Percentiles rank a stretch among this genome's conserved stretches.
Evolutionary conservation across 2,797 vertebrate species (phyloP).

Genomic region (Numenius phaeopus): DNA sequence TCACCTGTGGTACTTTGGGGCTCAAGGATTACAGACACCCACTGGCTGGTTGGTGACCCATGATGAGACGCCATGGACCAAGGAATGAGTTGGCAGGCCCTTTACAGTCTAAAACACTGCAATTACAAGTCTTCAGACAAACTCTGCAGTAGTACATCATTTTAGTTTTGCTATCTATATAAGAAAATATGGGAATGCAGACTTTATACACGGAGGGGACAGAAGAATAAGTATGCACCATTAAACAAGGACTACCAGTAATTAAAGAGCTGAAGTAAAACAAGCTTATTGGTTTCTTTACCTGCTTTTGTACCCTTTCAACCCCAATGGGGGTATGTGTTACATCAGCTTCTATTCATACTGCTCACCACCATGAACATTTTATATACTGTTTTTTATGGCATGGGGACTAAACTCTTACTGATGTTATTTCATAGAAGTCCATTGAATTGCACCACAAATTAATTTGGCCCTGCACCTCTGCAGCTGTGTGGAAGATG

Average conservation of each 20-base stretch:
- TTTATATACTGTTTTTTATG: neutral
- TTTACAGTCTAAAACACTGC: neutral
- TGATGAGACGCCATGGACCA: neutral
- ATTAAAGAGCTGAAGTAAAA: neutral
- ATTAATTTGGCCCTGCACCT: constrained; percentile 69
- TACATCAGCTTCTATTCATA: neutral
- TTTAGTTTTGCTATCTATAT: neutral
- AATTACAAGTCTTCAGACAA: neutral
- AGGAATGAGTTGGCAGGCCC: neutral
- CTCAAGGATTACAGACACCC: neutral
- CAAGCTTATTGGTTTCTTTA: neutral
- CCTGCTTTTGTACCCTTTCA: neutral
- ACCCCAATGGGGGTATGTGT: neutral
- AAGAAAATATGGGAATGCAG: neutral
- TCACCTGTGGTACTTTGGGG: neutral
- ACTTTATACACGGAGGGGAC: neutral
- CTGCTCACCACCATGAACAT: neutral
- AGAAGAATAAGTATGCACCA: neutral
- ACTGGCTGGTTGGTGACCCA: neutral
- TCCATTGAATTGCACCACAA: constrained; percentile 40
- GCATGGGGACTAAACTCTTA: constrained; percentile 5
- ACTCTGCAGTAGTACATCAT: neutral
- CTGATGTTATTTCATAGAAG: constrained; percentile 16
- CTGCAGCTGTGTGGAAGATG: constrained; percentile 71
- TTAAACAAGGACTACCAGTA: neutral